Evolutionary conservation across 1,140 invertebrate genomes (phyloP).

Genomic region (Stenopsyche tienmushanensis): DNA sequence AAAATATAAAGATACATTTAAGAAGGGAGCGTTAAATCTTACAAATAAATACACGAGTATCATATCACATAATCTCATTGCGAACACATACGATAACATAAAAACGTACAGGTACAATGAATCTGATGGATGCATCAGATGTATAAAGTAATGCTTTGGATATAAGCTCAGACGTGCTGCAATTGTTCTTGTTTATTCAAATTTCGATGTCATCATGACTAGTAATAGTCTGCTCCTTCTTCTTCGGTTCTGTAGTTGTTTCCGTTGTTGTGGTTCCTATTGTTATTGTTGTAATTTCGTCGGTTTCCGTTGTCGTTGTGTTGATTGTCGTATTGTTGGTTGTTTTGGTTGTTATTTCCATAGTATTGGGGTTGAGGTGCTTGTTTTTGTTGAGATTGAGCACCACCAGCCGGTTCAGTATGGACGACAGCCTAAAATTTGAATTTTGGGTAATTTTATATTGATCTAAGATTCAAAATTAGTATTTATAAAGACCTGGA

Average conservation of each 20-base stretch:
- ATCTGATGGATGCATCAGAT: no score
- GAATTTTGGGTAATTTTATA: no score
- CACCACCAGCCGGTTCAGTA: slow-evolving; percentile 46
- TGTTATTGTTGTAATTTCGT: slow-evolving; percentile 21
- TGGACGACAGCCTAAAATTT: slow-evolving; percentile 50
- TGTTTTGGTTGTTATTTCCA: slow-evolving; percentile 5
- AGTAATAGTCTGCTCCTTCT: slow-evolving; percentile 25
- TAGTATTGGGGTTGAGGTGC: slow-evolving; percentile 35
- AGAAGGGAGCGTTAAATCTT: no score
- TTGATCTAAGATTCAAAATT: neutral
- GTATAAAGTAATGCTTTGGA: no score
- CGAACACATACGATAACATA: no score
- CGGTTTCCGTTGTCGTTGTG: slow-evolving; percentile 22
- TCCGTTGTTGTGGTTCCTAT: slow-evolving; percentile 9
- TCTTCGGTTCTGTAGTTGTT: slow-evolving; percentile 8
- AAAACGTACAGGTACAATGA: no score
- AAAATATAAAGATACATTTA: no score
- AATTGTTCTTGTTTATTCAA: no score
- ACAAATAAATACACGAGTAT: no score
- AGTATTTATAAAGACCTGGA: slow-evolving; percentile 44
- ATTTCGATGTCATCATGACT: slow-evolving; percentile 1
- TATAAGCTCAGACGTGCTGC: no score
- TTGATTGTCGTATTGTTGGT: slow-evolving; percentile 20
- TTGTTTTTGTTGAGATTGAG: slow-evolving; percentile 46
- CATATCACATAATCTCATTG: no score